Evolutionary conservation across 2,797 vertebrate species (phyloP), one percentile per base, ranked within the genome.

Genomic region (Agapornis canus): DNA sequence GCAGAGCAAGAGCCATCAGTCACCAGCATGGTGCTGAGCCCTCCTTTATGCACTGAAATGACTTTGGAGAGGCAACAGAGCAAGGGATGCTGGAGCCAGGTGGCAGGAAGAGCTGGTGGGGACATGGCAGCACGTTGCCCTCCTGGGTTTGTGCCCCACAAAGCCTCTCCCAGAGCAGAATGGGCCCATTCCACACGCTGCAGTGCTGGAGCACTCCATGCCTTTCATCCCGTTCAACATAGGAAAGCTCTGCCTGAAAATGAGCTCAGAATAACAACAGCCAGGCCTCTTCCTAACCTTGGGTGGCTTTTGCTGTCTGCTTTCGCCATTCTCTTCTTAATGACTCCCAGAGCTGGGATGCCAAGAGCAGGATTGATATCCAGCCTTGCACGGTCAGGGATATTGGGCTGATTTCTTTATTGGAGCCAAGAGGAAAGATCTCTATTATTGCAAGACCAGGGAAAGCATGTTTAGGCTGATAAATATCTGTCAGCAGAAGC

Each of bases 401-500:
- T 40, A 42, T 29, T 27, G 82, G 52, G 78, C 31, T 95, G 86
- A 56, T 49, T 63, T 59, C 76, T 94, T 96, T 64, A 92, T 82
- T 94, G 82, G 37, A 94, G 92, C 60, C 93, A 92, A 45, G 89
- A 91, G 84, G 56, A 82, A 91, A 92, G 93, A 57, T 37, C 78
- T 92, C 51, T 89, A 5, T 89, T 95, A 94, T 89, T 61, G 71
- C 68, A 85, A 90, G 90, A 2, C 31, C 25, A 56, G 35, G 86
- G 75, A 56, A 90, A 93, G 71, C 83, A 15, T 37, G 71, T 89
- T 91, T 81, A 69, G 86, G 83, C 42, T 94, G 94, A 95, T 93
- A 94, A 96, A 95, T 91, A 75, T 16, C 92, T 78, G 86, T 78
- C 95, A 96, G 93, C 93, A 92, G 68, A 83, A 91, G 2, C 92